Base-by-base conservation (phyloP, 2,113 vertebrate species). In the Phoenicopterus ruber region DNA sequence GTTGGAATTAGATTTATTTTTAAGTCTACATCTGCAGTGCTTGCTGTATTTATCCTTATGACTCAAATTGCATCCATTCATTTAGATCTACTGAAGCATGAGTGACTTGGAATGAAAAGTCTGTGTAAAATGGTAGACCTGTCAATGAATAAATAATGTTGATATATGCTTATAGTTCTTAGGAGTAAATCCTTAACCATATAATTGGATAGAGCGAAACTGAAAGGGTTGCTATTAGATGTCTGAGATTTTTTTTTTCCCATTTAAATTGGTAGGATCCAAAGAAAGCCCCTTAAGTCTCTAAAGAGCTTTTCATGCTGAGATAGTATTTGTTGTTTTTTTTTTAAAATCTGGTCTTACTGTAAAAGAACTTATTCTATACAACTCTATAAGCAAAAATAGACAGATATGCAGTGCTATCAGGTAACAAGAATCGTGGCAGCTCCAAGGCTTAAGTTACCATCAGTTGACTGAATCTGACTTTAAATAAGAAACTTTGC, bases 1-100 rank as follows among this genome's bases (percentile, higher is more conserved):
- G 34, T 95, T 91, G 78, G 92, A 96, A 86, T 89, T 94, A 79
- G 24, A 76, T 95, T 93, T 94, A 93, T 90, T 93, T 93, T 92
- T 76, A 91, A 93, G 59, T 71, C 52, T 80, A 32, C 11, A 19
- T 95, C 82, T 90, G 63, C 57, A 65, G 55, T 46, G 70, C 78
- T 93, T 50, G 49, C 72, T 61, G 29, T 86, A 57, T 93, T 94
- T 96, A 61, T 57, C 79, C 34, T 8, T 66, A 46, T 94, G 93
- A 97, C 72, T 97, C 90, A 85, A 61, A 84, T 67, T 47, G 28
- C 38, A 55, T 96, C 44, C 13, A 63, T 46, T 74, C 36, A 32
- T 59, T 78, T 66, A 76, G 80, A 61, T 74, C 36, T 94, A 38
- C 62, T 90, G 94, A 91, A 88, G 74, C 87, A 55, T 83, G 66